phyloP scores from a whole-genome alignment of 2,113 vertebrate species.

The Psettodes erumei region DNA sequence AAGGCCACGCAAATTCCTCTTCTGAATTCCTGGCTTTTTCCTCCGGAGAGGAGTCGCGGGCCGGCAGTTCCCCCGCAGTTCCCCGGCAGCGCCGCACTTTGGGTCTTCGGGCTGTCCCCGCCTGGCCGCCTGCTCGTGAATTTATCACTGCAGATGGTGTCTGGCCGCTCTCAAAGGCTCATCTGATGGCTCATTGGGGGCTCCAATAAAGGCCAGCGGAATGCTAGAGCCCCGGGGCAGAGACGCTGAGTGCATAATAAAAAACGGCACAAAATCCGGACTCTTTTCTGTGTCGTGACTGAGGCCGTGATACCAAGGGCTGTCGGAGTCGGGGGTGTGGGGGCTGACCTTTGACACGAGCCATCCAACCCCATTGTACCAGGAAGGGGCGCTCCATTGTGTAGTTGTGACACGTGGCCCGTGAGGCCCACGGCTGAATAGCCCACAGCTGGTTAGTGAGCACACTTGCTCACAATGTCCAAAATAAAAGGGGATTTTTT shows the following conservation, averaged over 20 bases:
- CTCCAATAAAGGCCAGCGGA: constrained; percentile 77
- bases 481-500: constrained; percentile 65
- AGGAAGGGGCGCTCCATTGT: constrained; percentile 77
- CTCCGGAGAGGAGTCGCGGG: constrained; percentile 38
- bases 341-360: constrained; percentile 78
- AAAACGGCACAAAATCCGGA: constrained; percentile 71
- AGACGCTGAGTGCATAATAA: constrained; percentile 76
- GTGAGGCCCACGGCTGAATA: constrained; percentile 77
- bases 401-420: constrained; percentile 76
- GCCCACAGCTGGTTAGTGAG: constrained; percentile 81
- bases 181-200: constrained; percentile 76
- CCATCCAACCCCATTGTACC: constrained; percentile 78
- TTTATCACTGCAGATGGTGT: constrained; percentile 82
- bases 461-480: constrained; percentile 77
- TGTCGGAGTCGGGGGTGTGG: constrained; percentile 68
- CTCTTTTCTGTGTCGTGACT: constrained; percentile 68
- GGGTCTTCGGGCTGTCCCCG: constrained; percentile 70
- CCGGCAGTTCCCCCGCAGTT: constrained; percentile 59
- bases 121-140: constrained; percentile 69
- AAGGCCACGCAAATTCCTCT: constrained; percentile 45
- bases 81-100: constrained; percentile 47
- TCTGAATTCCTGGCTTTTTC: constrained; percentile 35
- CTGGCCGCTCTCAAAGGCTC: constrained; percentile 78
- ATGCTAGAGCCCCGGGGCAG: constrained; percentile 73
- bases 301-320: constrained; percentile 68